Base-by-base conservation (phyloP, 2,888 invertebrate genomes). In the Drosophila rellima region DNA sequence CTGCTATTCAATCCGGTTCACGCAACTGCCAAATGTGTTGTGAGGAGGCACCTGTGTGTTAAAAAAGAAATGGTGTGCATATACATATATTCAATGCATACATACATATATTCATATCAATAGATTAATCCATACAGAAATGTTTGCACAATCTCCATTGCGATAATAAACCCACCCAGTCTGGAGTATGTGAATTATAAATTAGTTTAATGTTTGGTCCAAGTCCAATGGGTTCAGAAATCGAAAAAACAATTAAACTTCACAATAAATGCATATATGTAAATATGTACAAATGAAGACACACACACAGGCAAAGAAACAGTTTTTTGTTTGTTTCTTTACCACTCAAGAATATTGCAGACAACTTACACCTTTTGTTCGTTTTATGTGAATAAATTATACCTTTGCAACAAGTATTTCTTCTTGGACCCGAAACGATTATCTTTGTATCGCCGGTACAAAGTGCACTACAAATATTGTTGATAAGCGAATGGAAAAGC, bases 381-480 rank as follows among this genome's bases (percentile, higher is more conserved):
- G 10, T 42, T 5, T 33, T 55, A 2, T 17, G 7, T 35, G 18
- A 63, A 44, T 63, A 57, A 68, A 45, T 50, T 54, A 48, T 54
- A 48, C 42, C 29, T 52, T 57, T 57, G 37, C 42, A 15, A 37
- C 35, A 54, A 51, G 15, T 33, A 39, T 29, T 64, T 18, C 11
- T 39, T 48, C 50, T 33, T 75, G 48, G 59, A 52, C 44, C 50
- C 10, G 26, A 20, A 20, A 33, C 18, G 57, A 64, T 68, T 65
- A 63, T 63, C 56, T 60, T 52, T 51, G 59, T 48, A 60, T 57
- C 48, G 26, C 76, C 57, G 65, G 77, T 78, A 61, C 77, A 78
- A 78, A 78, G 80, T 47, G 72, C 80, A 63, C 2, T 20, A 2
- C 5, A 7, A 11, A 45, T 26, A 26, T 26, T 26, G 26, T 48